phyloP scores from a whole-genome alignment of 2,797 vertebrate species.

The Salmo trutta region DNA sequence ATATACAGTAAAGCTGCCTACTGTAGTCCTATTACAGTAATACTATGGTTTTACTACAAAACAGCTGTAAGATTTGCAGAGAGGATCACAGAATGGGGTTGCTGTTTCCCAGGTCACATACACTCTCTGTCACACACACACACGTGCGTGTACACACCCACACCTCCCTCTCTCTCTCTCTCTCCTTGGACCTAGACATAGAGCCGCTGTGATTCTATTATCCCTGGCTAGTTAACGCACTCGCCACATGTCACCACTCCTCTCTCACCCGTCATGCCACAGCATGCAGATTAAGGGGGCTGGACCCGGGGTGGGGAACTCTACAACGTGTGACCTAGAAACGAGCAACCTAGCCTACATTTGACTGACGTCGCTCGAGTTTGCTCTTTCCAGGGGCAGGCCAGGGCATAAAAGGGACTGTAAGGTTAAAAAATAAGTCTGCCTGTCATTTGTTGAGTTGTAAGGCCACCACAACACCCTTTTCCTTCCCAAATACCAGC shows the following conservation, averaged over 20 bases:
- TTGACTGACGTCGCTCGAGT: conserved; percentile 22
- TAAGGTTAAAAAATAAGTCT: background rate
- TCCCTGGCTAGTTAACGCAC: conserved; percentile 42
- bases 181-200: conserved; percentile 17
- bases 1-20: background rate
- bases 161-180: background rate
- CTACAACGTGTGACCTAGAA: conserved; percentile 68
- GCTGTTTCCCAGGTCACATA: background rate
- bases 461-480: background rate
- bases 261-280: conserved; percentile 9
- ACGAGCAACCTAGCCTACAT: conserved; percentile 51
- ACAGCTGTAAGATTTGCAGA: too few relatives aligned
- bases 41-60: background rate
- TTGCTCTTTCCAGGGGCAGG: conserved; percentile 30
- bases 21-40: background rate
- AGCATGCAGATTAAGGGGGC: conserved; percentile 62
- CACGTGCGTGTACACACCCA: background rate
- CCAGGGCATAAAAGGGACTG: background rate
- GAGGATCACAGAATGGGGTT: background rate
- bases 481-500: background rate
- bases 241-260: conserved; percentile 49
- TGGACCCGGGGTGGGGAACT: conserved; percentile 40
- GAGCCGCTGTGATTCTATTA: conserved; percentile 20
- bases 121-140: background rate
- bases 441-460: background rate